Base-by-base conservation (phyloP, 2,888 invertebrate genomes). In the Xiphydria camelus region DNA sequence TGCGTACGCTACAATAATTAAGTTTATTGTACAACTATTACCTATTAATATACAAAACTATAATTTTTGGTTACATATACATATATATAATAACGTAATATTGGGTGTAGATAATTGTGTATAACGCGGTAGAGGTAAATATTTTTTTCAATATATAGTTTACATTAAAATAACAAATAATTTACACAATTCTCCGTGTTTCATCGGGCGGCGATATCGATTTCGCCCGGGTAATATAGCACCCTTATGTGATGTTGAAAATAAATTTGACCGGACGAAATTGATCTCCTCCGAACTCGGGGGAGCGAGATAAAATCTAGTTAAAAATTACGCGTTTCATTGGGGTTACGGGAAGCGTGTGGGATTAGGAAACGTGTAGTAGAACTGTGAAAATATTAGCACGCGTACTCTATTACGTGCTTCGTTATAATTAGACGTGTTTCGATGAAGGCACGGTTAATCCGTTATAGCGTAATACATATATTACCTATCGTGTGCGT, bases 41-140 rank as follows among this genome's bases (percentile, higher is more conserved):
- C 55, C 66, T 71, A 70, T 65, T 64, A 72, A 70, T 73, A 70
- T 73, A 73, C 69, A 73, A 74, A 74, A 74, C 69, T 74, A 73
- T 68, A 71, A 64, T 67, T 69, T 66, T 71, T 71, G 64, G 71
- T 74, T 71, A 71, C 68, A 70, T 66, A 55, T 65, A 66, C 62
- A 64, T 59, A 53, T 54, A 53, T 60, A 53, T 58, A 52, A 62
- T 60, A 61, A 56, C 51, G 43, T 55, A 46, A 58, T 61, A 57
- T 57, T 61, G 53, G n/a, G n/a, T 41, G 55, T 51, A 51, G 47
- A 48, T 51, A 47, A n/a, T n/a, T n/a, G 48, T 49, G 47, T 56
- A 60, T 70, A 71, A 69, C 61, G n/a, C n/a, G 58, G 51, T 64
- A 59, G 50, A 61, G 42, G 55, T 66, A 55, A 55, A 59, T 62